phyloP scores from a whole-genome alignment of 2,113 vertebrate genomes.

The Trematomus loennbergii region DNA sequence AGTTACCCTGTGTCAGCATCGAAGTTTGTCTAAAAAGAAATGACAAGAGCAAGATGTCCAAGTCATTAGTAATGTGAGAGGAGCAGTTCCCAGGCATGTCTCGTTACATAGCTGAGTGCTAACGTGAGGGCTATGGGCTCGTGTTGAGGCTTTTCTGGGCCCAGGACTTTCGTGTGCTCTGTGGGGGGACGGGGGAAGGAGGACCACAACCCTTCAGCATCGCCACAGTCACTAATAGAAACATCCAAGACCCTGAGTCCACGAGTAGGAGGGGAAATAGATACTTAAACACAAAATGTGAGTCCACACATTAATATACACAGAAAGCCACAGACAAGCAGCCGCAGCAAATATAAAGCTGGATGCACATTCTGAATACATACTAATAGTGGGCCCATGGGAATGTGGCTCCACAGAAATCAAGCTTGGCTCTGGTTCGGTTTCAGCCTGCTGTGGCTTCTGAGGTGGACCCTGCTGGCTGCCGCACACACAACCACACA shows the following conservation, averaged over 20 bases:
- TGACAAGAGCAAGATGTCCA: constrained; percentile 79
- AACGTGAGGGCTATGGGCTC: constrained; percentile 53
- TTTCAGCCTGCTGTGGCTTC: constrained; percentile 68
- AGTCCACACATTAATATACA: constrained; percentile 17
- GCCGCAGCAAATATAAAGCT: constrained; percentile 6
- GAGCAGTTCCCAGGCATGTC: constrained; percentile 74
- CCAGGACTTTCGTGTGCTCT: constrained; percentile 30
- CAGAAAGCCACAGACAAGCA: constrained; percentile 5
- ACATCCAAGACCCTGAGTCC: constrained; percentile 39
- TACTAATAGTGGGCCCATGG: constrained; percentile 38
- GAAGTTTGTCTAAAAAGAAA: constrained; percentile 74
- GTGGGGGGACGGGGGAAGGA: constrained; percentile 12
- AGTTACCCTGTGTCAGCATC: constrained; percentile 60
- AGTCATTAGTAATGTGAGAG: constrained; percentile 80
- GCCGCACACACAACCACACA: constrained; percentile 16
- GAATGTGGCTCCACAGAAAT: constrained; percentile 68
- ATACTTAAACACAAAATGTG: constrained; percentile 16
- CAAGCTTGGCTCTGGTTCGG: constrained; percentile 55
- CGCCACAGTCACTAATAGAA: constrained; percentile 44
- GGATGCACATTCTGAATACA: constrained; percentile 17
- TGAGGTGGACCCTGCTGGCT: constrained; percentile 59
- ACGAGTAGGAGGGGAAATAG: constrained; percentile 1
- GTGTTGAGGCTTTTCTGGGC: constrained; percentile 44
- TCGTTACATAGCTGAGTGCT: constrained; percentile 68
- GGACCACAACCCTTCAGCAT: constrained; percentile 40